Percentiles rank a stretch among this genome's conserved stretches.
Conservation (phyloP, 1,140 invertebrate genomes). For the Euura saliciscinereae region DNA sequence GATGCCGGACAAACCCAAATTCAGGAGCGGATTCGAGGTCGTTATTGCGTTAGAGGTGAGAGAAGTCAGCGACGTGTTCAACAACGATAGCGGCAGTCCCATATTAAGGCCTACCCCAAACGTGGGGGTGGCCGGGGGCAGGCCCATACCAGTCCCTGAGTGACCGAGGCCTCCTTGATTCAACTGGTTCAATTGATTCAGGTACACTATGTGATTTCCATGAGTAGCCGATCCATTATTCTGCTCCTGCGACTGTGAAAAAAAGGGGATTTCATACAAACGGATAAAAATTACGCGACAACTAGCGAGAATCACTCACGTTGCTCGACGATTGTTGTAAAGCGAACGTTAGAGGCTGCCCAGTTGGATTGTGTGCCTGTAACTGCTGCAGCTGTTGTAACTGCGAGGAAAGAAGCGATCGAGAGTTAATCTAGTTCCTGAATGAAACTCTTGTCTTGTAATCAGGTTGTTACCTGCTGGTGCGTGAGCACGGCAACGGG, state of each 20-base stretch:
- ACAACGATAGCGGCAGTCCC: conserved; percentile 58
- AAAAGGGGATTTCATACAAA: background rate
- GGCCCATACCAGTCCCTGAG: conserved; percentile 61
- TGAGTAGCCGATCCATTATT: conserved; percentile 51
- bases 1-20: conserved; percentile 55
- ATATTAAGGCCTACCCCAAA: conserved; percentile 62
- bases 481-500: conserved; percentile 59
- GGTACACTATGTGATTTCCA: conserved; percentile 59
- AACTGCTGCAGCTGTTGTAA: conserved; percentile 62
- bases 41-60: conserved; percentile 59
- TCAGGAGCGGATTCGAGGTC: conserved; percentile 58
- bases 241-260: conserved; percentile 48
- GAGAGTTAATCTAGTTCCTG: background rate
- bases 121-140: conserved; percentile 60
- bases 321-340: conserved; percentile 56
- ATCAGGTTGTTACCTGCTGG: conserved; percentile 54
- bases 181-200: conserved; percentile 57
- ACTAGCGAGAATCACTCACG: conserved; percentile 36
- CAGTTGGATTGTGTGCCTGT: conserved; percentile 57
- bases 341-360: conserved; percentile 59
- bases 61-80: conserved; percentile 56
- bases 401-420: conserved; percentile 37
- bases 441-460: background rate
- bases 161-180: conserved; percentile 58
- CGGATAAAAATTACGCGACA: background rate